Conservation (phyloP, 2,113 vertebrate genomes). For the Myodes glareolus region DNA sequence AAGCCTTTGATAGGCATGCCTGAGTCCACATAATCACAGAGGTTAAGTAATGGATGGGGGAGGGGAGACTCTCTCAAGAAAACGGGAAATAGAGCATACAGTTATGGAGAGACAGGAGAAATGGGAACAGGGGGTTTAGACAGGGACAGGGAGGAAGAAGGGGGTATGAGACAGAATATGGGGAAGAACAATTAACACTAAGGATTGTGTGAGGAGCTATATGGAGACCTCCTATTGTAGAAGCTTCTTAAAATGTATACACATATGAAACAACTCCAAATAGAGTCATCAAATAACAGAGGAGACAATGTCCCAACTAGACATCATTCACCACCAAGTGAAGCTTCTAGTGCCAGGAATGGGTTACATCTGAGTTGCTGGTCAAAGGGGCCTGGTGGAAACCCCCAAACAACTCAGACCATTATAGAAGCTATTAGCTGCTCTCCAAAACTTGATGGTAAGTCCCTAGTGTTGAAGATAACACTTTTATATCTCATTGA, state of each 20-base stretch:
- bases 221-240: not conserved
- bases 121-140: not conserved
- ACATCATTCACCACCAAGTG: not conserved
- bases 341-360: not conserved
- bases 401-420: not conserved
- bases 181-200: not conserved
- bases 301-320: not conserved
- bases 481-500: not conserved
- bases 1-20: not conserved
- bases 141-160: not conserved
- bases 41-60: not conserved
- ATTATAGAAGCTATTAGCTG: too few species aligned
- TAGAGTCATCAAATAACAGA: not conserved
- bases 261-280: not conserved
- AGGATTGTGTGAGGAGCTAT: not conserved
- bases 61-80: not conserved
- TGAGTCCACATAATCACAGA: not conserved
- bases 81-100: not conserved
- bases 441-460: not conserved
- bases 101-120: not conserved
- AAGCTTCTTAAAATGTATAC: not conserved
- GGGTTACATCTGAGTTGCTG: not conserved
- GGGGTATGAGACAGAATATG: not conserved
- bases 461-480: not conserved
- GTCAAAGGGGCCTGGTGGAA: not conserved